Conservation (phyloP, 2,888 invertebrate species). For the Synergus laeviventris region DNA sequence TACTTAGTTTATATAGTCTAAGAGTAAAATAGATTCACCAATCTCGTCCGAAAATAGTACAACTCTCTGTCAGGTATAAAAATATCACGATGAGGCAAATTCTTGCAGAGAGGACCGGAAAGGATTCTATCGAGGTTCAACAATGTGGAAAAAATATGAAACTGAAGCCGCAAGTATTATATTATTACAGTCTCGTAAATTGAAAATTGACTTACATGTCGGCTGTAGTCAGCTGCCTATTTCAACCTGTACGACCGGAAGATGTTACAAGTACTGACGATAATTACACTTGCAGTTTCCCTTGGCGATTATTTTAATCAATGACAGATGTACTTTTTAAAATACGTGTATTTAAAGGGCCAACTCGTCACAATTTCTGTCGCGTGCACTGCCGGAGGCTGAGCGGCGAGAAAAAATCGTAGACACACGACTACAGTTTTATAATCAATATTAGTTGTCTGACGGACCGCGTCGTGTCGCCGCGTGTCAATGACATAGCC, state of each 20-base stretch:
- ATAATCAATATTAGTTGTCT: conserved; percentile 72
- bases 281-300: neutral
- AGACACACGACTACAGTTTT: conserved; percentile 57
- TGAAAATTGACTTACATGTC: conserved; percentile 29
- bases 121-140: neutral
- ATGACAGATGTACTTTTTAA: neutral
- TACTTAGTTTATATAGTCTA: neutral
- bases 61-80: neutral
- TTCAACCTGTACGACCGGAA: neutral
- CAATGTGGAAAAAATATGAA: neutral
- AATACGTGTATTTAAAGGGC: neutral
- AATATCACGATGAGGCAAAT: neutral
- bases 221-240: conserved; percentile 19
- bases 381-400: conserved; percentile 39
- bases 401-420: conserved; percentile 39
- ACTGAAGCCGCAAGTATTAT: neutral
- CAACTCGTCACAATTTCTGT: conserved; percentile 30
- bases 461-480: conserved; percentile 65
- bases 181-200: conserved; percentile 23
- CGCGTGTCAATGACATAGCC: conserved; percentile 34
- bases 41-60: conserved; percentile 30
- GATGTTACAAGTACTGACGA: conserved; percentile 17
- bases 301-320: neutral
- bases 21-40: conserved; percentile 21
- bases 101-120: neutral